These are phyloP conservation scores for Harpegnathos saltator DNA, from an alignment of 1,140 invertebrate genomes.

Conservation along the genomic window DNA sequence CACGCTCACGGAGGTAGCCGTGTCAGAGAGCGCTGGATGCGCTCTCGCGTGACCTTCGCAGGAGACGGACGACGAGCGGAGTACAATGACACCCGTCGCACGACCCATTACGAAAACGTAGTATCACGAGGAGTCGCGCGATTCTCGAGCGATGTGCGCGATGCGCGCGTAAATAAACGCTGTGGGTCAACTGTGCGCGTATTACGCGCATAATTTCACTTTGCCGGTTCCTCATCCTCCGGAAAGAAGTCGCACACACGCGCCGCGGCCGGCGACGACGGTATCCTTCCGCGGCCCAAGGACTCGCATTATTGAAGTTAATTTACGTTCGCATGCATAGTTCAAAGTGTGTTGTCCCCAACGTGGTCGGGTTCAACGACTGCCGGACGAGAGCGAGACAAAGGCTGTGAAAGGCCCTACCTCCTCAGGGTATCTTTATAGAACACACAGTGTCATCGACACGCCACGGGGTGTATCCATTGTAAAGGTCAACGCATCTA, in stretches of 20 bases:
- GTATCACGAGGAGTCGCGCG: constrained; percentile 1
- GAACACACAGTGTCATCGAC: constrained; percentile 79
- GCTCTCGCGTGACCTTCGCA: constrained; percentile 31
- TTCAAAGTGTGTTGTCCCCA: constrained; percentile 78
- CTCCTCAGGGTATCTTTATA: constrained; percentile 78
- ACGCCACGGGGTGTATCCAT: constrained; percentile 74
- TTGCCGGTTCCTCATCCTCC: background rate
- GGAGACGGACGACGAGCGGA: constrained; percentile 12
- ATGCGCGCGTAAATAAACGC: background rate
- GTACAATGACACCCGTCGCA: constrained; percentile 43
- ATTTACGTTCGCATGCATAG: constrained; percentile 68
- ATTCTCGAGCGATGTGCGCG: background rate
- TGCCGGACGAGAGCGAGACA: constrained; percentile 73
- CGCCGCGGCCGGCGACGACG: background rate
- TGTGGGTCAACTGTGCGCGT: too few species aligned
- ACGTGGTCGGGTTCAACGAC: constrained; percentile 79
- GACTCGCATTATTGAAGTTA: constrained; percentile 56
- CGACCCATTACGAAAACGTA: constrained; percentile 1
- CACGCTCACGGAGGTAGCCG: constrained; percentile 30
- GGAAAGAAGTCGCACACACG: background rate
- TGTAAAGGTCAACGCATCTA: constrained; percentile 81
- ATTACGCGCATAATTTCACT: background rate
- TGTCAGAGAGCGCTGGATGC: background rate
- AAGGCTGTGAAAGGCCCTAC: constrained; percentile 69
- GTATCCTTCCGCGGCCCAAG: constrained; percentile 57